Base-by-base conservation (phyloP, 2,113 vertebrate genomes). In the Phainopepla nitens region DNA sequence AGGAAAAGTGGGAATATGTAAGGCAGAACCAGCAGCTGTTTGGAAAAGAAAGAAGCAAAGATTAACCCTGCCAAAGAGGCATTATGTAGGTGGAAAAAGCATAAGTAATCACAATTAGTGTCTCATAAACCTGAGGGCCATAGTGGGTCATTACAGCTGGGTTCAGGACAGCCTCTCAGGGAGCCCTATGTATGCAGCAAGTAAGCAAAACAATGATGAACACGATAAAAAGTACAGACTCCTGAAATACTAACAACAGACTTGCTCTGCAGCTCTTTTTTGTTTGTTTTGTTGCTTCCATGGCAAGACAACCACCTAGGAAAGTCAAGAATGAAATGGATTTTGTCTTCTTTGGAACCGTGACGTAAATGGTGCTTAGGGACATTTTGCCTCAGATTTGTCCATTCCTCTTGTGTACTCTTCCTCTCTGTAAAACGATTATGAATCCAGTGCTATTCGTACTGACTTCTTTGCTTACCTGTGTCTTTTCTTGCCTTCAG, bases 391-490 rank as follows among this genome's bases (percentile, higher is more conserved):
- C n/a, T 82, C 53, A 22, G 36, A 49, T 84, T 84, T 68, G 28
- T 27, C 41, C 4, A 1, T 81, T 90, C 13, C 12, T 60, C 16
- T 51, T n/a, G 47, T 0, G 16, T 29, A 50, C 15, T 10, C 15
- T 90, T 47, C 21, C 24, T 77, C 16, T 77, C 79, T 54, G 25
- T 53, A 80, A 66, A 85, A 51, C 0, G 0, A 33, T 57, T 73
- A 25, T 23, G 22, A 85, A 80, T 54, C 16, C 13, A 36, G 17
- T 50, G 42, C 22, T 80, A 47, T 20, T 58, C 0, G 0, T 50
- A 47, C 16, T 39, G 47, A 57, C 29, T 50, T 18, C 61, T 93
- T 58, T 73, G 6, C 51, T 47, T 72, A n/a, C 13, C 72, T 81
- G 7, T 21, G 36, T 60, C n/a, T 82, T 78, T 36, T 17, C 28